Base-by-base conservation (phyloP, 2,888 invertebrate genomes). In the Drosophila emarginata region DNA sequence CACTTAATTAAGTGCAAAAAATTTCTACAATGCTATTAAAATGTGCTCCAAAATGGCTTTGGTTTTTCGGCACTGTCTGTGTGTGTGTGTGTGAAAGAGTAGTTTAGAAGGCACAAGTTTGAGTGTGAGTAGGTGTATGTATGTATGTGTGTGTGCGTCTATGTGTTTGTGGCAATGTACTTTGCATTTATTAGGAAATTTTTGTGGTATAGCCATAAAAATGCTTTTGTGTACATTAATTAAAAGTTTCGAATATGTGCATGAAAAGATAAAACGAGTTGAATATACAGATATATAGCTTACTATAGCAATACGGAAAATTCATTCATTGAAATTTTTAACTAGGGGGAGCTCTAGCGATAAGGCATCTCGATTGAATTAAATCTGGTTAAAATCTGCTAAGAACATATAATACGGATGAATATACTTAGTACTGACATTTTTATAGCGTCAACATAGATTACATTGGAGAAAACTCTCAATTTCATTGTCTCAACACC, bases 1-100 rank as follows among this genome's bases (percentile, higher is more conserved):
- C 85, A 87, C 87, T 83, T 83, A 83, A 87, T 83, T 87, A 83
- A 83, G 82, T 83, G 87, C 87, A 87, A 84, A 83, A 87, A 83
- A 87, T 87, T 81, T 81, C 74, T 74, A 81, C 85, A 87, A 79
- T 83, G 82, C 87, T 83, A 85, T 83, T 83, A 83, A 87, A 83
- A 83, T 82, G 81, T 82, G 81, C 87, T 82, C 67, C 79, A 80
- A 86, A 82, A 86, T 82, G 87, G 28, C 32, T 15, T 62, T 23
- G 21, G n/a, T 52, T 54, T 39, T 52, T 58, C 39, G 36, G 36
- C n/a, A 32, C 12, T 14, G 51, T 36, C 14, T n/a, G 52, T 32
- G 60, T 65, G 54, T 60, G 57, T 32, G 7, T 50, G 52, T 57
- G 51, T 59, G 72, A 57, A n/a, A 37, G 32, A 52, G 26, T 63